Evolutionary conservation across 2,888 invertebrate genomes (phyloP), one percentile per base, ranked within the genome.

Genomic region (Volucella inflata): DNA sequence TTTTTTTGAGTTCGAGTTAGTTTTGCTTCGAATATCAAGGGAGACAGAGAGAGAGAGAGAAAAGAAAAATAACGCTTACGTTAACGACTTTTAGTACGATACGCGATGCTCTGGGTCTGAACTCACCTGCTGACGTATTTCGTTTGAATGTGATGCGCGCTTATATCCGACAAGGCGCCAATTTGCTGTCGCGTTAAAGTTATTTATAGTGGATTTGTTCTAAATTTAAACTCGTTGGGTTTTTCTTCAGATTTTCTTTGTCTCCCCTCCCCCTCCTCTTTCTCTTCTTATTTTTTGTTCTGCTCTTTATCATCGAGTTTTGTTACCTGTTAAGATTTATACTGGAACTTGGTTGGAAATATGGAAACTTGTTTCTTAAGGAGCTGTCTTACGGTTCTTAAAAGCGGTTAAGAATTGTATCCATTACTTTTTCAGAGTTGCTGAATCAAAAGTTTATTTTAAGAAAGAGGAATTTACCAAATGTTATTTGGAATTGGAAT

Each of bases 101-200:
- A 30, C 6, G 6, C 2, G 30, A 30, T 30, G 30, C 14, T 77
- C 44, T 53, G 17, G 48, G 8, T 59, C 59, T 51, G 65, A 70
- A 44, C 80, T 84, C 75, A 84, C 84, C 84, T 84, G 80, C 84
- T 84, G 84, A 84, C 84, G 84, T 76, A 65, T 83, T 75, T 84
- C 53, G 65, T 71, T 44, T 64, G 53, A 40, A 48, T 64, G 55
- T 71, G 53, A 42, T 84, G 71, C 80, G 75, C 80, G 30, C 30
- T 30, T 30, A 30, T 6, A 74, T 64, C 74, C 68, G 14, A 1
- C 44, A 16, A 67, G 74, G 83, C 79, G 68, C 68, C 79, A 44
- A 74, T 79, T 57, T 55, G 59, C 57, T 57, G 44, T 59, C 72
- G 38, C 14, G 46, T 42, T 51, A 71, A 65, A 65, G 78, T 59